Evolutionary conservation across 2,113 vertebrate genomes (phyloP), one percentile per base, ranked within the genome.

Genomic region (Brachypodius melanocephalos): DNA sequence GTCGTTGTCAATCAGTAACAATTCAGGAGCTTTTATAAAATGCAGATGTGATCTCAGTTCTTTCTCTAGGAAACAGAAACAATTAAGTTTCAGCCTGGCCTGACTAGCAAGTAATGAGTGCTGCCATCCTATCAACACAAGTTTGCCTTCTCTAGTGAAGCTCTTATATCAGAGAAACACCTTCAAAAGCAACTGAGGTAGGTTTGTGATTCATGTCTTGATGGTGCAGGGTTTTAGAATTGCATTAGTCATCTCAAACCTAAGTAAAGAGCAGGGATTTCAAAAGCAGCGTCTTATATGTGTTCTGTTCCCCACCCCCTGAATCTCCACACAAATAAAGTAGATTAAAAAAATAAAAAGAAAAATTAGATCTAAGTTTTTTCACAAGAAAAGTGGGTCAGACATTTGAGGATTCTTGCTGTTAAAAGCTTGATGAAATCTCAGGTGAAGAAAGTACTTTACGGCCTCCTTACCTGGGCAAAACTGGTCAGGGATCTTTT

Each of bases 1-100:
- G 42, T 89, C 32, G 20, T 89, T 94, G 87, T 92, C 54, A 26
- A 88, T 96, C 93, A 89, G 77, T 63, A 76, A 13, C 87, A 85
- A 57, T 54, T 92, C 89, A 76, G 93, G 74, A 94, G 77, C 61
- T 91, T 93, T 96, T 95, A 95, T 97, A 85, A 95, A 95, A 95
- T 49, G 84, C 96, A 96, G 95, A 95, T 95, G 95, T 96, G 91
- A 72, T 95, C 73, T 89, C 57, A 42, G 74, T 54, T 67, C 74
- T 85, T 96, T 89, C 93, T 94, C 95, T 95, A 95, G 87, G 94
- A 96, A 96, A 95, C 77, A 78, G 95, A 95, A 93, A 51, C 84
- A 91, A 16, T 76, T 90, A 79, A 85, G 84, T 89, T 94, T 89
- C 77, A 91, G 91, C 74, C 81, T 95, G 57, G 62, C 38, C 62